Percentiles rank a stretch among this genome's conserved stretches.
These are phyloP conservation scores for Nasonia longicornis DNA, from an alignment of 1,140 invertebrate species.

Conservation along the genomic window DNA sequence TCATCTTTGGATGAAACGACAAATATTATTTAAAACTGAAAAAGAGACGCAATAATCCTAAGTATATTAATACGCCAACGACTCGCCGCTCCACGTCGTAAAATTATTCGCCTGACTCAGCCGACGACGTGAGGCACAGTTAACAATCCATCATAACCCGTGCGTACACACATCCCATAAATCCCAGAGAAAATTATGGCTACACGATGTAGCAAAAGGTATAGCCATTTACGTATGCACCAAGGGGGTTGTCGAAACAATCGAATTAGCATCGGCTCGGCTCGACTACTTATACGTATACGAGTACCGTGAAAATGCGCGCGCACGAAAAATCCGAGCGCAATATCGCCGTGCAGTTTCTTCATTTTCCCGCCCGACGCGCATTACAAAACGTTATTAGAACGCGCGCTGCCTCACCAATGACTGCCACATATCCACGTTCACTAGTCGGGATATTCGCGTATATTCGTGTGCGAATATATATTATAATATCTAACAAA, in stretches of 20 bases:
- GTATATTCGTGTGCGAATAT: background rate
- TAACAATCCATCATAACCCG: background rate
- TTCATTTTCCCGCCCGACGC: conserved; percentile 19
- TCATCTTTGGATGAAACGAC: too few relatives aligned
- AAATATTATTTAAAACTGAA: too few relatives aligned
- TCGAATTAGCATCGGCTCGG: background rate
- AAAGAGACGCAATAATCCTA: too few relatives aligned
- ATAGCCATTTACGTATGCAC: background rate
- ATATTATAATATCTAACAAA: too few relatives aligned
- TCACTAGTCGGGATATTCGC: too few relatives aligned
- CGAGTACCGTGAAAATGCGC: background rate
- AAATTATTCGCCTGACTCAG: background rate
- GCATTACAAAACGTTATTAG: conserved; percentile 33
- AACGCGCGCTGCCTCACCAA: conserved; percentile 23
- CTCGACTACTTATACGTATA: too few relatives aligned
- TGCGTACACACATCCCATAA: background rate
- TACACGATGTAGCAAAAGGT: background rate
- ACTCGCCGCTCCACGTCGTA: background rate
- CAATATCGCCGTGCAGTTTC: conserved; percentile 18
- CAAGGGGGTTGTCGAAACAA: background rate
- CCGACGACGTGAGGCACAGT: background rate
- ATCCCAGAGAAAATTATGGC: background rate
- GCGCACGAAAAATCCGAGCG: conserved; percentile 6
- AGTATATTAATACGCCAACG: background rate
- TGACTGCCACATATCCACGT: background rate